These are phyloP conservation scores for Poliocrania exsul DNA, from an alignment of 2,797 vertebrate species.

Conservation along the genomic window DNA sequence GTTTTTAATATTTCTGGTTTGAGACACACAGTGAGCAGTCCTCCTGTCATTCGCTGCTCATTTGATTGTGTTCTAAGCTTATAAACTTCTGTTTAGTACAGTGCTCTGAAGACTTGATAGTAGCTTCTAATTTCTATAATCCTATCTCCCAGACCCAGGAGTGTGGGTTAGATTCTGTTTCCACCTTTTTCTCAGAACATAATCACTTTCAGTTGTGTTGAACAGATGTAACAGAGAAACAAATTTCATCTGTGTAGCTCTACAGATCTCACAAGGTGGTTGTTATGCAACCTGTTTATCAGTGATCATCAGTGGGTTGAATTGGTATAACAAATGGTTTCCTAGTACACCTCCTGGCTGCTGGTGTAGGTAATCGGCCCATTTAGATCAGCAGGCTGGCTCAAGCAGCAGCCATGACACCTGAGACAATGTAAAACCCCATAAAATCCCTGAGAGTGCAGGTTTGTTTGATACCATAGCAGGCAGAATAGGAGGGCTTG, in stretches of 20 bases:
- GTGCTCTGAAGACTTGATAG: conserved; percentile 3
- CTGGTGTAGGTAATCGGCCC: not conserved
- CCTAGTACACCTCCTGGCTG: not conserved
- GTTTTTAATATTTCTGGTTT: not conserved
- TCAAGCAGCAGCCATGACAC: not conserved
- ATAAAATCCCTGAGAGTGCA: not conserved
- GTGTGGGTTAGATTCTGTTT: not conserved
- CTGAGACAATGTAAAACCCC: not conserved
- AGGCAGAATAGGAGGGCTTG: not conserved
- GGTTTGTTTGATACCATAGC: not conserved
- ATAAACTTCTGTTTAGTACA: not conserved
- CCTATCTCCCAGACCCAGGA: not conserved
- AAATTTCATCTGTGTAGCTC: not conserved
- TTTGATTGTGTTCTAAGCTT: not conserved
- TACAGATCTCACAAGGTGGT: rapidly evolving
- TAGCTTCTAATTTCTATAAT: not conserved
- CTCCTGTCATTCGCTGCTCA: not conserved
- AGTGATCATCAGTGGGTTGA: not conserved
- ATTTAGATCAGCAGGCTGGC: not conserved
- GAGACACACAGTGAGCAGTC: not conserved
- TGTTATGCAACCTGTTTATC: not conserved
- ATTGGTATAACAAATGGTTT: not conserved
- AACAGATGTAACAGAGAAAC: not conserved
- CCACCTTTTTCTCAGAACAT: not conserved
- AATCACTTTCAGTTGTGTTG: not conserved